These are phyloP conservation scores for Sycophaga agraensis DNA, from an alignment of 1,140 invertebrate species.

Conservation along the genomic window DNA sequence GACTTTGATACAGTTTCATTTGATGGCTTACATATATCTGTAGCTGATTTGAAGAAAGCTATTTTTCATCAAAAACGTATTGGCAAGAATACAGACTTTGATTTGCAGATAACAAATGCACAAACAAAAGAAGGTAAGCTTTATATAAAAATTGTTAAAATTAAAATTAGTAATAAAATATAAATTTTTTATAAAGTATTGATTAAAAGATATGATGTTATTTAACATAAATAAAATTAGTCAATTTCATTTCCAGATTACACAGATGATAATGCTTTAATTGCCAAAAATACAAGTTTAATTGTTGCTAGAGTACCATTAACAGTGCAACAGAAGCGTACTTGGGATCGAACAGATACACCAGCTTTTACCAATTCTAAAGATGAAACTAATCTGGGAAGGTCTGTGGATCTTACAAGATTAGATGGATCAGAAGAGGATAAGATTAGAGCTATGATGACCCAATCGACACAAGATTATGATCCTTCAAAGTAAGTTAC, in stretches of 20 bases:
- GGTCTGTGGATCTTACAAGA: constrained; percentile 81
- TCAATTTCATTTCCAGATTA: constrained; percentile 76
- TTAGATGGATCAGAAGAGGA: constrained; percentile 94
- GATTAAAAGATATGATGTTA: neutral
- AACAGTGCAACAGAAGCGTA: constrained; percentile 72
- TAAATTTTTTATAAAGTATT: neutral
- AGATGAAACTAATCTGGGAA: constrained; percentile 61
- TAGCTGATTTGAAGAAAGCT: constrained; percentile 90
- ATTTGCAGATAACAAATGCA: constrained; percentile 94
- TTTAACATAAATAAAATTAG: neutral
- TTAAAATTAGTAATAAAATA: constrained; percentile 5
- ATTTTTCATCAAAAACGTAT: constrained; percentile 95
- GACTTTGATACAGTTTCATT: constrained; percentile 96
- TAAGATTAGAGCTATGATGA: constrained; percentile 96
- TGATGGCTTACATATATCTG: constrained; percentile 94
- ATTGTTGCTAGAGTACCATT: constrained; percentile 90
- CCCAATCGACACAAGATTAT: constrained; percentile 94
- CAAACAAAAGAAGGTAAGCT: constrained; percentile 93
- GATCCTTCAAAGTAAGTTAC: constrained; percentile 89
- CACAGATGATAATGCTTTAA: constrained; percentile 83
- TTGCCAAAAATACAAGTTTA: constrained; percentile 97
- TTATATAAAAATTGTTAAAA: neutral
- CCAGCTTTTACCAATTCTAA: constrained; percentile 55
- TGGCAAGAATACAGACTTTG: constrained; percentile 91
- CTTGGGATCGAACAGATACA: constrained; percentile 64